Conservation (phyloP, 2,113 vertebrate species). For the Acinonyx jubatus region DNA sequence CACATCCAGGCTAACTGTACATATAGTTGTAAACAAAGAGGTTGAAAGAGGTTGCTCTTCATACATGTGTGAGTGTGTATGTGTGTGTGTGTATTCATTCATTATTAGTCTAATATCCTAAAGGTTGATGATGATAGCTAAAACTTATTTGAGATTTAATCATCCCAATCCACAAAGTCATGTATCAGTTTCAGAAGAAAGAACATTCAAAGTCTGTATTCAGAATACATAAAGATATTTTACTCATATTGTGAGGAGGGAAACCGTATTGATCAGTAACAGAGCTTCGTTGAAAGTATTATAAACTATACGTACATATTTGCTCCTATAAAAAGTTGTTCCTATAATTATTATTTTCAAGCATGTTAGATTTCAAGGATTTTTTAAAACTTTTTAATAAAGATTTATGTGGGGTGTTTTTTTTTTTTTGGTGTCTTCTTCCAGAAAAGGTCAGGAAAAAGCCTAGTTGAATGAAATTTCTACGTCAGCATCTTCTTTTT, state of each 20-base stretch:
- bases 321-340: not conserved
- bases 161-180: not conserved
- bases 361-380: not conserved
- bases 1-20: not conserved
- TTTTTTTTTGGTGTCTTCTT: not conserved
- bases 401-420: not conserved
- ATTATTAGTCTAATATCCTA: not conserved
- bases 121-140: not conserved
- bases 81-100: not conserved
- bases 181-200: not conserved
- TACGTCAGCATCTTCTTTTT: not conserved
- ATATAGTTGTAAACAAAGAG: not conserved
- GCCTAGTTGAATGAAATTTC: not conserved
- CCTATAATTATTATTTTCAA: not conserved
- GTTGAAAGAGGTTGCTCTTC: not conserved
- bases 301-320: not conserved
- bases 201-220: not conserved
- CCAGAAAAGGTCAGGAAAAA: not conserved
- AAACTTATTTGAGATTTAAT: not conserved
- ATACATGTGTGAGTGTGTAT: not conserved
- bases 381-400: not conserved
- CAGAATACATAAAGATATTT: not conserved
- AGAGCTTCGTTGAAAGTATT: not conserved
- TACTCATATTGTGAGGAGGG: not conserved
- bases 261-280: not conserved